Base-by-base conservation (phyloP, 2,797 vertebrate species). In the Rhabdophis nuchalis region DNA sequence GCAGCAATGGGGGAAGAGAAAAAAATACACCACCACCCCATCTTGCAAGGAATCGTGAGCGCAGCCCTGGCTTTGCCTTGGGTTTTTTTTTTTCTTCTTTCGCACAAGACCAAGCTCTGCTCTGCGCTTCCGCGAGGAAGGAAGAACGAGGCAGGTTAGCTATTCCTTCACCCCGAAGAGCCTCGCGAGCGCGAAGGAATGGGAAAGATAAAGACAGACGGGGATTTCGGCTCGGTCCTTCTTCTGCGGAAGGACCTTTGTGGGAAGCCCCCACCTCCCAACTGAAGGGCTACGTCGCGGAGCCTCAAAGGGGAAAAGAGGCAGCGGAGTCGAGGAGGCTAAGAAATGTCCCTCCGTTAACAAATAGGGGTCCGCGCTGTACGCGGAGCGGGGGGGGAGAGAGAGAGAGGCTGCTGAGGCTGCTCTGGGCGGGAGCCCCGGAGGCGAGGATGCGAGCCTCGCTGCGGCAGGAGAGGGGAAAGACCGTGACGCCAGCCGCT, bases 391-490 rank as follows among this genome's bases (percentile, higher is more conserved):
- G 9, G 72, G 4, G 4, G 46, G 4, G 46, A 50, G 46, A 46
- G 46, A 46, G 46, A 25, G 36, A 11, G 36, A 23, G 91, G 36
- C 50, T 18, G n/a, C 25, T 25, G 1, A 54, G n/a, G 20, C 41
- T 46, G 9, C 10, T 25, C 20, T 46, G 36, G 72, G 72, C 72
- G 20, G 36, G 72, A 82, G 36, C 72, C 72, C 36, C 18, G 9
- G 36, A 41, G 72, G 18, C 52, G 11, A 86, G 18, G 82, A 50
- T 25, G 14, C 14, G 9, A 18, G 25, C 46, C 57, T 72, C 23
- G 88, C 91, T 32, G 86, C 91, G 32, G 60, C 13, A 85, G 90
- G 64, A 18, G 85, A 60, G 87, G 85, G 46, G 58, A 6, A 87
- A 72, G 87, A 61, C n/a, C 56, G 87, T 20, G 87, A 89, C 87